phyloP scores from a whole-genome alignment of 2,888 invertebrate genomes.

The Germaria angustata region DNA sequence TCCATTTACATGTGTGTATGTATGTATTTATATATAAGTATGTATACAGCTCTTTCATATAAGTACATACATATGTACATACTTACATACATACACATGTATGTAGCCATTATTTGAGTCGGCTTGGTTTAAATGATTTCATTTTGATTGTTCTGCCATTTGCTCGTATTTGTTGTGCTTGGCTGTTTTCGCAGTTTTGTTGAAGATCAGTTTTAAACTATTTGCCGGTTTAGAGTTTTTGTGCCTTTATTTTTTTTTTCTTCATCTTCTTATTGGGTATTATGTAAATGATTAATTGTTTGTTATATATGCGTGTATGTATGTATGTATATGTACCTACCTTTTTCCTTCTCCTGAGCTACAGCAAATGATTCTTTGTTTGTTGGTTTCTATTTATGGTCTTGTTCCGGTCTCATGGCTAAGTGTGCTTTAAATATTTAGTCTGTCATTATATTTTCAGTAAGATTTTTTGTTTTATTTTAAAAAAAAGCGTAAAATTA shows the following conservation, averaged over 20 bases:
- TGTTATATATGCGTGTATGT: neutral
- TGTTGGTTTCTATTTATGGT: conserved; percentile 42
- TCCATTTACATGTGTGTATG: too few relatives aligned
- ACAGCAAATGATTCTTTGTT: conserved; percentile 47
- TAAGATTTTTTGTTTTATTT: conserved; percentile 9
- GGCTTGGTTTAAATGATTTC: neutral
- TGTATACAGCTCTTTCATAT: neutral
- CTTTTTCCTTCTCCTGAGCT: conserved; percentile 21
- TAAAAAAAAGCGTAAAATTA: conserved; percentile 24
- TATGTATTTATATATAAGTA: neutral
- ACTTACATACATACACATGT: too few relatives aligned
- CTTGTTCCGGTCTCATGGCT: conserved; percentile 55
- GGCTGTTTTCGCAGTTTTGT: conserved; percentile 55
- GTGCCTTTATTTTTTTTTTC: conserved; percentile 41
- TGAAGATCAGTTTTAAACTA: conserved; percentile 37
- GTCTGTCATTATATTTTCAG: conserved; percentile 50
- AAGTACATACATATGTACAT: too few relatives aligned
- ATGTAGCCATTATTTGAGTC: conserved; percentile 12
- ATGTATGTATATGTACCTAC: too few relatives aligned
- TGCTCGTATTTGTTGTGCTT: conserved; percentile 37
- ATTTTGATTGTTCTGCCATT: conserved; percentile 24
- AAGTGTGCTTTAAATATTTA: conserved; percentile 38
- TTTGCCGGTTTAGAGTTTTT: conserved; percentile 42
- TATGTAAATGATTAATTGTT: conserved; percentile 63
- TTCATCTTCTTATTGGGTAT: conserved; percentile 35